phyloP scores from a whole-genome alignment of 2,888 invertebrate genomes.

The Caenorhabditis zanzibari region DNA sequence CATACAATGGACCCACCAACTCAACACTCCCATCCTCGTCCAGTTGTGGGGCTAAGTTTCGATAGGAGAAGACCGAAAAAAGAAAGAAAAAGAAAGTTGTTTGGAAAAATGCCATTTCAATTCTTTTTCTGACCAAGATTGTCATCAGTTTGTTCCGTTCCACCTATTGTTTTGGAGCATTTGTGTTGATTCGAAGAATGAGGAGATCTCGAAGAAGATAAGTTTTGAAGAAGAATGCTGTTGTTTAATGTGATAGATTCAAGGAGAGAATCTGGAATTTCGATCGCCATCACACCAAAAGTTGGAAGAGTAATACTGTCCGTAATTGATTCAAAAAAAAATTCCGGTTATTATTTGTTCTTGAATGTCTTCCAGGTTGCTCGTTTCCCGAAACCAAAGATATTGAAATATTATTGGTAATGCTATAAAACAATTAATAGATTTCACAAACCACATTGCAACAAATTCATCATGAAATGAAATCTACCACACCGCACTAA shows the following conservation, averaged over 20 bases:
- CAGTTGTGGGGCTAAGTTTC: constrained; percentile 34
- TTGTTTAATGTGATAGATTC: neutral
- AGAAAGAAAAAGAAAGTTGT: constrained; percentile 28
- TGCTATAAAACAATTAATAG: too few relatives aligned
- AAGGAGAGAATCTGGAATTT: too few relatives aligned
- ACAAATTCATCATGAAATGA: too few relatives aligned
- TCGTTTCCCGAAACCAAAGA: too few relatives aligned
- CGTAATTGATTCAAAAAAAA: too few relatives aligned
- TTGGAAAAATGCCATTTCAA: constrained; percentile 25
- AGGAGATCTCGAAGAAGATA: constrained; percentile 3
- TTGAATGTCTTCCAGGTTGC: too few relatives aligned
- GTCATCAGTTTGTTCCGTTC: constrained; percentile 41
- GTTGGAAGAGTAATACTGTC: too few relatives aligned
- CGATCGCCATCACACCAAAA: too few relatives aligned
- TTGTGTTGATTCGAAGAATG: constrained; percentile 4
- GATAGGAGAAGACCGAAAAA: constrained; percentile 17
- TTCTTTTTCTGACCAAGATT: constrained; percentile 28
- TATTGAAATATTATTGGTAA: too few relatives aligned
- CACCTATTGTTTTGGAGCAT: constrained; percentile 34
- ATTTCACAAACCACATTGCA: too few relatives aligned
- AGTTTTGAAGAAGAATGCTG: neutral
- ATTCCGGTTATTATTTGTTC: too few relatives aligned
- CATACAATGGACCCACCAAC: neutral
- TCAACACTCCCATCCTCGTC: neutral
- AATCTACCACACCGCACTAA: too few relatives aligned